These are phyloP conservation scores for Autographa gamma DNA, from an alignment of 2,888 invertebrate genomes.

Conservation along the genomic window DNA sequence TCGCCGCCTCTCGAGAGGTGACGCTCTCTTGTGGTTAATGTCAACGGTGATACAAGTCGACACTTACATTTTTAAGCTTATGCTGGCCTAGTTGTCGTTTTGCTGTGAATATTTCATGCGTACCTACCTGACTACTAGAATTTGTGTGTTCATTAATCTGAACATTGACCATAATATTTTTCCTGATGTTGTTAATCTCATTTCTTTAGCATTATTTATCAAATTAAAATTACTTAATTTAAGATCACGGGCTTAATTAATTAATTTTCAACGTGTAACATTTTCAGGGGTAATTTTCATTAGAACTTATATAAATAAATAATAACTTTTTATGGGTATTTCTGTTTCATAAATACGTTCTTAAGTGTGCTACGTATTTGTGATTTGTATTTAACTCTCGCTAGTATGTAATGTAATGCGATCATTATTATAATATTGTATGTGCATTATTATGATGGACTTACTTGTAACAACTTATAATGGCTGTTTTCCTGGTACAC, in stretches of 20 bases:
- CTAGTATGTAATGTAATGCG: conserved; percentile 38
- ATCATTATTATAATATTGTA: conserved; percentile 45
- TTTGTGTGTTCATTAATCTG: not conserved
- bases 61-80: conserved; percentile 38
- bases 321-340: not conserved
- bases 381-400: conserved; percentile 36
- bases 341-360: not conserved
- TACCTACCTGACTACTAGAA: not conserved
- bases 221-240: not conserved
- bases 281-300: not conserved
- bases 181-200: not conserved
- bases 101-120: conserved; percentile 7
- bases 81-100: conserved; percentile 21
- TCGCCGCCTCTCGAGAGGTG: conserved; percentile 34
- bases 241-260: not conserved
- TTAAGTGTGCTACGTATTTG: not conserved
- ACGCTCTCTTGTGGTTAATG: conserved; percentile 43
- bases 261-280: not conserved
- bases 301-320: not conserved
- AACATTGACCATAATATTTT: not conserved
- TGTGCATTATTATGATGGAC: conserved; percentile 45
- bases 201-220: no score
- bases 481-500: conserved; percentile 49
- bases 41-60: conserved; percentile 33
- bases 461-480: conserved; percentile 34